Evolutionary conservation across 2,888 invertebrate genomes (phyloP).

Genomic region (Sinotaia quadrata): DNA sequence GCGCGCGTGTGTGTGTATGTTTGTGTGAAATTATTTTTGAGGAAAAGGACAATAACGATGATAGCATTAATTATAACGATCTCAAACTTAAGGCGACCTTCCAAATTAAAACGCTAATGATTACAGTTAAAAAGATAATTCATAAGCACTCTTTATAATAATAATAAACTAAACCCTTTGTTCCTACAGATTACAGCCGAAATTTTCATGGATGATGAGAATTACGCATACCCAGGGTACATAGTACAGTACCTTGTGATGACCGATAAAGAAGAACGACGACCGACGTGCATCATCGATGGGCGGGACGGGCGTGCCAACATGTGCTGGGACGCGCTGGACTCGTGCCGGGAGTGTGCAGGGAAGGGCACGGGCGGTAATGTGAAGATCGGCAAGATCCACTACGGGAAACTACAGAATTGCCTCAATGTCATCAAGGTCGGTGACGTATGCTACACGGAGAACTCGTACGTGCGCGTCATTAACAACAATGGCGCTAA

Average conservation of each 20-base stretch:
- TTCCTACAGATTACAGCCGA: not conserved
- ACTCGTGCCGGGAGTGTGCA: not conserved
- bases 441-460: conserved; percentile 41
- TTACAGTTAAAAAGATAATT: too few relatives aligned
- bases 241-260: conserved; percentile 19
- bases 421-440: conserved; percentile 34
- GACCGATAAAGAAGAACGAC: not conserved
- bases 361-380: conserved; percentile 44
- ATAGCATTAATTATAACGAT: not conserved
- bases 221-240: conserved; percentile 6
- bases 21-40: not conserved
- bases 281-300: conserved; percentile 15
- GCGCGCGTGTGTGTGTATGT: not conserved
- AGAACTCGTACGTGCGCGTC: conserved; percentile 48
- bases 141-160: too few relatives aligned
- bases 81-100: too few relatives aligned
- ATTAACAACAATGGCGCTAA: conserved; percentile 41
- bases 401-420: conserved; percentile 39
- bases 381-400: conserved; percentile 43
- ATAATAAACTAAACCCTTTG: not conserved
- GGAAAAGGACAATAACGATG: not conserved
- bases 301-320: conserved; percentile 3
- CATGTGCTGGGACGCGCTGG: conserved; percentile 17
- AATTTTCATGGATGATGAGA: conserved; percentile 3
- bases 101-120: too few relatives aligned